Evolutionary conservation across 2,113 vertebrate genomes (phyloP).

Genomic region (Thunnus thynnus): DNA sequence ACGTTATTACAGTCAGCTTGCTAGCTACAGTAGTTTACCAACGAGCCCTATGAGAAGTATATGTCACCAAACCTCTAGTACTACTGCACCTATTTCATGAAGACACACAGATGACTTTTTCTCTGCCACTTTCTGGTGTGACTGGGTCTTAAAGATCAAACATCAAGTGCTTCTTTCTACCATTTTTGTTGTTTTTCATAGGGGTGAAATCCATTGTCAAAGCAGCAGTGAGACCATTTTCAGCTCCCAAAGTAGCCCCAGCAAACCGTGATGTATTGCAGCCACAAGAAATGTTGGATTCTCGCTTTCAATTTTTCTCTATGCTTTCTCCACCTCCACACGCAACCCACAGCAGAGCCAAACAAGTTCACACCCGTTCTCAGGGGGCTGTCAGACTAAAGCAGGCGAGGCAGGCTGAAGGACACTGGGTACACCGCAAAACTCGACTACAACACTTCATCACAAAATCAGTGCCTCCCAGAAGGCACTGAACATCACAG

Average conservation of each 20-base stretch:
- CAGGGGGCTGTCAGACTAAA: conserved; percentile 32
- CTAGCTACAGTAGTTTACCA: too few species aligned
- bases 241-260: not conserved
- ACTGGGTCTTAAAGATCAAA: not conserved
- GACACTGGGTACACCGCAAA: conserved; percentile 21
- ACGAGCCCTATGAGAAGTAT: too few species aligned
- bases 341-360: not conserved
- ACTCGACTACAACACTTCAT: conserved; percentile 31
- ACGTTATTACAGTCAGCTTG: too few species aligned
- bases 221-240: not conserved
- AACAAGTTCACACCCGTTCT: conserved; percentile 5
- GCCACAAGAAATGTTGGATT: conserved; percentile 4
- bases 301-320: not conserved
- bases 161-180: not conserved
- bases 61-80: too few species aligned
- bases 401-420: conserved; percentile 49
- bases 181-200: not conserved
- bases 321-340: not conserved
- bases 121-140: not conserved
- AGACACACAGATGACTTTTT: not conserved
- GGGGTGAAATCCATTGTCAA: not conserved
- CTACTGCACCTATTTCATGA: not conserved
- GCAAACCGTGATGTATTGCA: conserved; percentile 1
- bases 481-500: conserved; percentile 30
- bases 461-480: conserved; percentile 32